phyloP scores from a whole-genome alignment of 2,797 vertebrate genomes.

The Coccyzus lansbergi region DNA sequence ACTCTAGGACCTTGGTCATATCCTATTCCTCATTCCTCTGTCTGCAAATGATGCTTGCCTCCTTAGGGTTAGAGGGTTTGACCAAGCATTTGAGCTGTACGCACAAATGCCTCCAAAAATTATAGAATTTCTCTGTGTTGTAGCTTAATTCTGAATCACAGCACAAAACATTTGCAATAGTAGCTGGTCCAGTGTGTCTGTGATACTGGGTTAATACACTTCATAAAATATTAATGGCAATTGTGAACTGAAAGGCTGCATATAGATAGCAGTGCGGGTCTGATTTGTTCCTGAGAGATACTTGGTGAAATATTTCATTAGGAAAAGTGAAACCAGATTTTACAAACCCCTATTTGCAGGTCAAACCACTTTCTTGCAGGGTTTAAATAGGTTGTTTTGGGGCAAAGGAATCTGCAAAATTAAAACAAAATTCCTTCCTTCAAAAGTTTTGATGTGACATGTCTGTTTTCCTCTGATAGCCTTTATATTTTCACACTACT shows the following conservation, averaged over 20 bases:
- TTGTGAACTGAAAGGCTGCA: not conserved
- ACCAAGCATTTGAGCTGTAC: not conserved
- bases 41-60: not conserved
- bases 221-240: not conserved
- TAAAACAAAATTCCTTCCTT: not conserved
- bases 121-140: not conserved
- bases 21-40: not conserved
- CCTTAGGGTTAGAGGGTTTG: not conserved
- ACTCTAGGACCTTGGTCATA: not conserved
- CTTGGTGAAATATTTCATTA: not conserved
- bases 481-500: slow-evolving; percentile 56
- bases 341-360: not conserved
- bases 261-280: not conserved
- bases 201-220: not conserved
- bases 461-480: not conserved
- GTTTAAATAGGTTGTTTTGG: slow-evolving; percentile 1
- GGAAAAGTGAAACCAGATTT: not conserved
- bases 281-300: not conserved
- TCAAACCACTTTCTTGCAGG: not conserved
- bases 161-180: not conserved
- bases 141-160: not conserved
- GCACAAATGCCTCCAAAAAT: not conserved
- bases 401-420: not conserved
- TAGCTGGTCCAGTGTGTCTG: not conserved
- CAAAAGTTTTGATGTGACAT: not conserved